These are phyloP conservation scores for Ibidorhyncha struthersii DNA, from an alignment of 2,113 vertebrate genomes.

Conservation along the genomic window DNA sequence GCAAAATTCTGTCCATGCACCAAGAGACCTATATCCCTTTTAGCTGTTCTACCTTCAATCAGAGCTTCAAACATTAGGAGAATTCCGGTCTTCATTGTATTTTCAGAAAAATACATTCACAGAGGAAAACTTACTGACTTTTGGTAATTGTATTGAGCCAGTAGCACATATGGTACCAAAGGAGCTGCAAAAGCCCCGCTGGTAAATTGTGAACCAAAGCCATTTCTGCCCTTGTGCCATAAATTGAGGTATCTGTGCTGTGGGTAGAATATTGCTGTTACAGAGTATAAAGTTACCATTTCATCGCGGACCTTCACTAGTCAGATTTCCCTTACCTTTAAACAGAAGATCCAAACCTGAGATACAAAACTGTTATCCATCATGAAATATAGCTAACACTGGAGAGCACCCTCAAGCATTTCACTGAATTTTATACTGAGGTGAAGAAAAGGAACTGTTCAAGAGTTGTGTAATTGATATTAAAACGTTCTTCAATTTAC, in stretches of 20 bases:
- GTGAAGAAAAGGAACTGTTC: background rate
- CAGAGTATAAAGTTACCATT: background rate
- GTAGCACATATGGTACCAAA: background rate
- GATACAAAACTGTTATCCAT: background rate
- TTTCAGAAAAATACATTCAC: background rate
- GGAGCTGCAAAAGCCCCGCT: background rate
- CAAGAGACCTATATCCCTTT: background rate
- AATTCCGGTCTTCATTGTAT: background rate
- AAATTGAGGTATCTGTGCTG: background rate
- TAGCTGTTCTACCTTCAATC: background rate
- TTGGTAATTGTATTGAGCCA: background rate
- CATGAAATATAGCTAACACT: background rate
- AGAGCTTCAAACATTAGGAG: background rate
- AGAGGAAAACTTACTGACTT: background rate
- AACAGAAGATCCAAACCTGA: background rate
- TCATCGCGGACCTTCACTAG: background rate
- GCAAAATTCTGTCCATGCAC: background rate
- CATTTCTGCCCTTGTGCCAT: background rate
- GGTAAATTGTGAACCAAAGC: background rate
- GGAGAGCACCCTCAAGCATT: background rate
- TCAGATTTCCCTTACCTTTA: background rate
- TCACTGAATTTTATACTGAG: background rate
- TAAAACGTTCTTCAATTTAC: background rate
- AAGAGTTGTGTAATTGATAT: background rate
- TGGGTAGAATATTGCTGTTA: background rate